Evolutionary conservation across 2,888 invertebrate species (phyloP).

Genomic region (Troides helena): DNA sequence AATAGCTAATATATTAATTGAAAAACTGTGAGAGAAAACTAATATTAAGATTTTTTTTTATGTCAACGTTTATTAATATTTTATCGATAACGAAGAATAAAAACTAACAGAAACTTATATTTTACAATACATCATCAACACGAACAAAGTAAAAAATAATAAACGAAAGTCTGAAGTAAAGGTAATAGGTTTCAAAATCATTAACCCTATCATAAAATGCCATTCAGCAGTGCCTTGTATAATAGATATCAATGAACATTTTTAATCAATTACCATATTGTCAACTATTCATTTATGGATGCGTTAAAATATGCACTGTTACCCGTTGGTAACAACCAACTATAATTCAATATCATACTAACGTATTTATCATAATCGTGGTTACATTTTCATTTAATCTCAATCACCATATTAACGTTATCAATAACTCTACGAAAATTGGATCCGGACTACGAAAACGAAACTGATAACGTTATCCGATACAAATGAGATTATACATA

Average conservation of each 20-base stretch:
- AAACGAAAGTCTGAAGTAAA: too few relatives aligned
- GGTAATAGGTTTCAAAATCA: too few relatives aligned
- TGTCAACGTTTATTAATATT: too few relatives aligned
- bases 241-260: neutral
- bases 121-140: too few relatives aligned
- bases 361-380: neutral
- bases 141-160: too few relatives aligned
- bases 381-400: neutral
- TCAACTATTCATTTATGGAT: neutral
- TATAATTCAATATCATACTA: conserved; percentile 8
- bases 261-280: neutral
- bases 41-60: too few relatives aligned
- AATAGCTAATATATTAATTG: too few relatives aligned
- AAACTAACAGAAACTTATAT: too few relatives aligned
- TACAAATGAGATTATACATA: conserved; percentile 5
- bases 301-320: neutral
- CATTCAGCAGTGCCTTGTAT: neutral
- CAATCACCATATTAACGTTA: conserved; percentile 1
- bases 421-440: neutral
- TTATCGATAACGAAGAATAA: too few relatives aligned
- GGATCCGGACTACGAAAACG: neutral
- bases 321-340: conserved; percentile 16
- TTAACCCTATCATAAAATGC: too few relatives aligned
- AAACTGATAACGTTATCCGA: conserved; percentile 2
- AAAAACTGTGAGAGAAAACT: too few relatives aligned